These are phyloP conservation scores for Pangasius larnaudii DNA, from an alignment of 2,797 vertebrate species.

Conservation along the genomic window DNA sequence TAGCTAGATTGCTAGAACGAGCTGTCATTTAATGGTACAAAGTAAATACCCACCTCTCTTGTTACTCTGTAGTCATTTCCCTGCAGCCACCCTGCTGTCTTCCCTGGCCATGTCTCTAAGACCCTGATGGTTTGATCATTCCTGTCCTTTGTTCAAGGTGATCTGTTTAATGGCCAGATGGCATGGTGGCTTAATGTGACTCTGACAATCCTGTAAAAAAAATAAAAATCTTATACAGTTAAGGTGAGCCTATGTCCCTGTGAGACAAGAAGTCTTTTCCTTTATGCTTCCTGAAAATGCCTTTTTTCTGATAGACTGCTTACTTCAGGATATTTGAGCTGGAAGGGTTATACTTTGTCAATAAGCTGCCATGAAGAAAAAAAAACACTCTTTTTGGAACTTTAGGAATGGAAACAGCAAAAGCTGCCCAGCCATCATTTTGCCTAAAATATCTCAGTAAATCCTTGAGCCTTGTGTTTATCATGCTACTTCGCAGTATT, in stretches of 20 bases:
- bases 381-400: background rate
- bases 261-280: conserved; percentile 1
- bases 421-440: background rate
- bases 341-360: background rate
- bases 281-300: conserved; percentile 3
- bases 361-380: background rate
- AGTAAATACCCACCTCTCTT: conserved; percentile 7
- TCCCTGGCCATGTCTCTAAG: background rate
- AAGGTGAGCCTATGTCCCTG: background rate
- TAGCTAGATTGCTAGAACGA: background rate
- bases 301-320: background rate
- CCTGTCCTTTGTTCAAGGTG: background rate
- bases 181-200: background rate
- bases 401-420: background rate
- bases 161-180: background rate
- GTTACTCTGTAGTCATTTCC: background rate
- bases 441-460: background rate
- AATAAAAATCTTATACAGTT: background rate
- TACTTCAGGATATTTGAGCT: background rate
- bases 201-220: background rate
- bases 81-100: background rate
- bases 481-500: background rate
- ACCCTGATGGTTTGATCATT: background rate
- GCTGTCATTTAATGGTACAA: background rate
- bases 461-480: background rate